A percentile compares a stretch with the other conserved stretches of the same genome.
Evolutionary conservation across 2,113 vertebrate genomes (phyloP).

Genomic region (Pseudopipra pipra): DNA sequence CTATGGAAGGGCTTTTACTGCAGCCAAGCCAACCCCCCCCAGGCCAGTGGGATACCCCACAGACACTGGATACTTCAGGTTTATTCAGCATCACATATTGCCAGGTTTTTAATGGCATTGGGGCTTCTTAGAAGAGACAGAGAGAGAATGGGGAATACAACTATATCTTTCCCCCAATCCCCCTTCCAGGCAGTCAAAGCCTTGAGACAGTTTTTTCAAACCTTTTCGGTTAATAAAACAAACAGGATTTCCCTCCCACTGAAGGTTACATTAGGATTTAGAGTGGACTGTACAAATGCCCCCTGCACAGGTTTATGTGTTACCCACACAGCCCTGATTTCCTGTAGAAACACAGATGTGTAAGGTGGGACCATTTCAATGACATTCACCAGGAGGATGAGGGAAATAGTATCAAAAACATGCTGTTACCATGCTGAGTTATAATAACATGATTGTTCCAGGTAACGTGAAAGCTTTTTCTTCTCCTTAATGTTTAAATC

Average conservation of each 20-base stretch:
- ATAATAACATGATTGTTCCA: background rate
- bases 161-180: rapidly evolving
- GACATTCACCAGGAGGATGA: rapidly evolving
- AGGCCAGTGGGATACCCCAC: background rate
- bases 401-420: background rate
- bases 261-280: rapidly evolving
- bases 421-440: background rate
- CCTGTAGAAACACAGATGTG: rapidly evolving
- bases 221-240: background rate
- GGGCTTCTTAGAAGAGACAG: background rate
- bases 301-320: background rate
- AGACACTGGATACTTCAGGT: background rate
- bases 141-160: rapidly evolving
- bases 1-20: background rate
- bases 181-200: background rate
- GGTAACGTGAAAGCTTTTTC: background rate
- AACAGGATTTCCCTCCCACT: background rate
- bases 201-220: background rate
- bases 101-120: background rate
- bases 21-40: background rate
- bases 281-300: background rate
- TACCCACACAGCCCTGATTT: background rate
- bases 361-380: background rate
- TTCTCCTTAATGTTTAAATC: background rate
- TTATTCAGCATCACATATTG: background rate